Evolutionary conservation across 2,797 vertebrate genomes (phyloP).

Genomic region (Lepilemur ruficaudatus): DNA sequence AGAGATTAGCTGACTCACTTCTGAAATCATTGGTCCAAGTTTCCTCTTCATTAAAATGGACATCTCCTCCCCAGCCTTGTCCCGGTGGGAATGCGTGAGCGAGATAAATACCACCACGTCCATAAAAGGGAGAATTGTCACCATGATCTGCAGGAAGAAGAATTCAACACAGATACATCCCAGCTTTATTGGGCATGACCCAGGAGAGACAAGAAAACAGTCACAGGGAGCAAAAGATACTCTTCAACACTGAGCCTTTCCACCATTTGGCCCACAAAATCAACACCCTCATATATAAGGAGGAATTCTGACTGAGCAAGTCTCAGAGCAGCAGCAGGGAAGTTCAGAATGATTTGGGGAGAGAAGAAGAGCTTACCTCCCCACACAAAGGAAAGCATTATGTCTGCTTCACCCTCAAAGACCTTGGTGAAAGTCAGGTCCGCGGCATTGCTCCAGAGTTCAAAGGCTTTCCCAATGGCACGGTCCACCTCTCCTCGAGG

Average conservation of each 20-base stretch:
- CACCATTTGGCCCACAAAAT: not conserved
- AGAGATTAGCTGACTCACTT: slow-evolving; percentile 55
- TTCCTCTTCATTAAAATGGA: slow-evolving; percentile 91
- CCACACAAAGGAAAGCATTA: slow-evolving; percentile 85
- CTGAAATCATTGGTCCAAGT: slow-evolving; percentile 82
- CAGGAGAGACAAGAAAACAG: not conserved
- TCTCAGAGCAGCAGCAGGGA: not conserved
- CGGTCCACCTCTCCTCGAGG: slow-evolving; percentile 81
- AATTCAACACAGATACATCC: not conserved
- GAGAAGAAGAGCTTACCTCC: slow-evolving; percentile 81
- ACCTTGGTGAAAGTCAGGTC: slow-evolving; percentile 85
- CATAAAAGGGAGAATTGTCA: slow-evolving; percentile 92
- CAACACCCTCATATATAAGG: not conserved
- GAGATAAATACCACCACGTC: slow-evolving; percentile 69
- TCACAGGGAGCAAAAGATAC: not conserved
- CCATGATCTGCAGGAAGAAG: slow-evolving; percentile 82
- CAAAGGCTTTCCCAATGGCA: slow-evolving; percentile 83
- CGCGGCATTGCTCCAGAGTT: slow-evolving; percentile 86
- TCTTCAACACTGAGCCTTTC: not conserved
- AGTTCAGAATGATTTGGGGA: accelerated
- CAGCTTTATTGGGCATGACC: slow-evolving; percentile 53
- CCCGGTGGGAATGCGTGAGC: slow-evolving; percentile 90
- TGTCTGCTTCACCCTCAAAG: slow-evolving; percentile 84
- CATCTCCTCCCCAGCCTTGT: slow-evolving; percentile 85
- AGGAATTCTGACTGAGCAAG: not conserved